These are phyloP conservation scores for Leucopsar rothschildi DNA, from an alignment of 2,113 vertebrate genomes.

Conservation along the genomic window DNA sequence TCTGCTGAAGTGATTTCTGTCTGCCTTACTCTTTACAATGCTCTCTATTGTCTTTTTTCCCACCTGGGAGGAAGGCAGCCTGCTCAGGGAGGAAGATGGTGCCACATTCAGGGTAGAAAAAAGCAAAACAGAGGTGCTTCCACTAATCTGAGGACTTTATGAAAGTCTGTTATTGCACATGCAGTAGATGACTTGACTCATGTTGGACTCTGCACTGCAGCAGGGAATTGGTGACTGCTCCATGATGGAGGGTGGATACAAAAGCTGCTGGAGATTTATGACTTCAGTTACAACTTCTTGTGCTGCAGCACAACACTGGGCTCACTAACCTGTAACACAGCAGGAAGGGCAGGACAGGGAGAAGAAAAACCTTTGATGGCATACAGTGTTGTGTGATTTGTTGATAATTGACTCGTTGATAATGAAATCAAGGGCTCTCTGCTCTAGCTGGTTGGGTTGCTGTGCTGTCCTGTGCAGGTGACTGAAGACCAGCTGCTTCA, in stretches of 20 bases:
- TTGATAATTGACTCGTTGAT: neutral
- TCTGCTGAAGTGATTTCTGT: neutral
- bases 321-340: no score
- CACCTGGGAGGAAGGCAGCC: neutral
- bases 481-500: neutral
- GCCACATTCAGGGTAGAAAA: neutral
- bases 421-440: neutral
- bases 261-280: neutral
- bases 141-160: neutral
- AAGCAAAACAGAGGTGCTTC: neutral
- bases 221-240: neutral
- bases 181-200: neutral
- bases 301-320: neutral
- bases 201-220: neutral
- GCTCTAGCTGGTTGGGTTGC: neutral
- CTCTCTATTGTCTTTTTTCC: neutral
- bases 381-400: neutral
- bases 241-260: accelerated
- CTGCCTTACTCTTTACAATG: neutral
- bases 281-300: neutral
- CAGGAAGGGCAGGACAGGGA: neutral
- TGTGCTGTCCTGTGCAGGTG: neutral
- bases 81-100: neutral
- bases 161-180: accelerated
- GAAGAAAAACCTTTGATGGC: neutral